These are phyloP conservation scores for Frankliniella intonsa DNA, from an alignment of 2,888 invertebrate genomes.

Conservation along the genomic window DNA sequence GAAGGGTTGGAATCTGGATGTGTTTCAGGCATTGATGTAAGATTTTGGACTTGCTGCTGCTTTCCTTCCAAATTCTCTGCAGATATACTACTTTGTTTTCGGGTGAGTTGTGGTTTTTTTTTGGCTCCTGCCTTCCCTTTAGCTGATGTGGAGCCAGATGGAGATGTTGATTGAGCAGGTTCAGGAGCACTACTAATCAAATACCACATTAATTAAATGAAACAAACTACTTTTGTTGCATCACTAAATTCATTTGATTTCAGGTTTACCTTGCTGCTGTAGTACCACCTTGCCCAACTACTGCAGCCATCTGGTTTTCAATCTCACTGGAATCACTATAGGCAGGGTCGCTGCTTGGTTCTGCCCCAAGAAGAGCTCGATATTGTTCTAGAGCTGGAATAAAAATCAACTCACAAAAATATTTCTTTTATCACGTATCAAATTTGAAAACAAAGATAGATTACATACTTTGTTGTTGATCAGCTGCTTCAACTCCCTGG, in stretches of 20 bases:
- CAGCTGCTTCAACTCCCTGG: background rate
- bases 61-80: background rate
- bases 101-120: background rate
- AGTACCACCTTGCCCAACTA: background rate
- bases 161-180: background rate
- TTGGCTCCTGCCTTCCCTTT: background rate
- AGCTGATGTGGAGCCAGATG: background rate
- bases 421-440: background rate
- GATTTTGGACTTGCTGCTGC: background rate
- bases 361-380: background rate
- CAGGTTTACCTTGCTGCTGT: background rate
- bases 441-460: background rate
- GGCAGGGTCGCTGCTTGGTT: background rate
- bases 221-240: background rate
- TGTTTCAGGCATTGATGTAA: background rate
- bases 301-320: slow-evolving; percentile 2
- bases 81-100: slow-evolving; percentile 1
- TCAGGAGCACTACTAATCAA: background rate
- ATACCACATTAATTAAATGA: background rate
- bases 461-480: background rate
- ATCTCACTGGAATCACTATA: background rate
- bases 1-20: background rate
- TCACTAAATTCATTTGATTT: background rate
- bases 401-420: background rate
- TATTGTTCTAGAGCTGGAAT: background rate